Base-by-base conservation (phyloP, 2,888 invertebrate genomes). In the Zhengitettix transpicula region DNA sequence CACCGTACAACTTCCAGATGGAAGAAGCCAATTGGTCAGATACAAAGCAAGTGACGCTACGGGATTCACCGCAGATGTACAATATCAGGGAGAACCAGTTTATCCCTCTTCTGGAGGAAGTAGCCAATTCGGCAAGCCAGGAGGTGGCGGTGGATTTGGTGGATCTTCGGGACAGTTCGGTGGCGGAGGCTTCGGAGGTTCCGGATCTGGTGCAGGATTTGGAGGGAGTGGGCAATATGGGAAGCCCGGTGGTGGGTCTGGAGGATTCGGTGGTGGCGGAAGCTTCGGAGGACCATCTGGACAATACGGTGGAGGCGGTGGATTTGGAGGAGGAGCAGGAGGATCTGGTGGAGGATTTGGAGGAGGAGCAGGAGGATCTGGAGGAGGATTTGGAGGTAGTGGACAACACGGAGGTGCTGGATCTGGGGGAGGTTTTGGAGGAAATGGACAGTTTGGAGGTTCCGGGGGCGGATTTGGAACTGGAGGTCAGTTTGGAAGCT, bases 21-120 rank as follows among this genome's bases (percentile, higher is more conserved):
- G 91, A 10, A 80, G 91, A 62, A 82, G 84, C 28, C 91, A 92
- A 75, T 81, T 90, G 63, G 90, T 90, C 9, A 84, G 85, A 67
- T 92, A 91, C 71, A 87, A 85, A 0, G 88, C 87, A 0, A 90
- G 90, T 70, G 90, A 90, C 89, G 87, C 88, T 71, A 87, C 86
- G 67, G 92, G 92, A 42, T 16, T 1, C 44, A 57, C 11, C 52
- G 40, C 51, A 47, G 52, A 51, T 7, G 40, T 28, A 40, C 51
- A 53, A 28, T 53, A 57, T 40, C 57, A 52, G 57, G 47, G 52
- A 52, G 57, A 57, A 28, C 41, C 42, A 14, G 14, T 14, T 14
- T 40, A 42, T n/a, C 56, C 41, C 1, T 42, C 41, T 3, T 14
- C 14, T 8, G n/a, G 14, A 12, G 47, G 47, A 12, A 28, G 28